These are phyloP conservation scores for Scaptomyza tumidula DNA, from an alignment of 2,888 invertebrate genomes.

Conservation along the genomic window DNA sequence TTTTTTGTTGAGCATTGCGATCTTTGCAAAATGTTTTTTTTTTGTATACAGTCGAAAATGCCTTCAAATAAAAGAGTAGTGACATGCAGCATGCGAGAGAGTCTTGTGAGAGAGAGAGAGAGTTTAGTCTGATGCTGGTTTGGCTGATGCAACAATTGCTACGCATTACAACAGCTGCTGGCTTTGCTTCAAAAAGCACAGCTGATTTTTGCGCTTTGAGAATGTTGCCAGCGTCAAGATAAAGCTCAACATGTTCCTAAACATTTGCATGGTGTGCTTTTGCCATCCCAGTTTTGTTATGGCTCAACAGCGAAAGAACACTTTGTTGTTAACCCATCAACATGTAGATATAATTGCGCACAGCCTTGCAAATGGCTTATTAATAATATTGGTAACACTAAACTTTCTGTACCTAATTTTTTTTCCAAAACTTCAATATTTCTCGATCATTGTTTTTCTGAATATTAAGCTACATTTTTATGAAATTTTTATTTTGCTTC, in stretches of 20 bases:
- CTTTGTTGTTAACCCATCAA: conserved; percentile 1
- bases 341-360: conserved; percentile 2
- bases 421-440: no score
- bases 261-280: background rate
- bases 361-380: background rate
- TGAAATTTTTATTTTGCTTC: background rate
- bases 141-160: conserved; percentile 74
- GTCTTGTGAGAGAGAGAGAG: conserved; percentile 4
- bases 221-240: conserved; percentile 38
- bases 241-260: conserved; percentile 49
- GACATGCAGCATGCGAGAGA: conserved; percentile 38
- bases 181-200: conserved; percentile 27
- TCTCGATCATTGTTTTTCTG: no score
- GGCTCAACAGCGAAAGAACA: background rate
- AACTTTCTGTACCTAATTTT: no score
- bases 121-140: conserved; percentile 22
- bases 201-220: conserved; percentile 35
- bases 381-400: no score
- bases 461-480: no score
- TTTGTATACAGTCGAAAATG: conserved; percentile 19
- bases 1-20: background rate
- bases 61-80: conserved; percentile 15
- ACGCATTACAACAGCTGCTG: conserved; percentile 65
- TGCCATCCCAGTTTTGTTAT: background rate
- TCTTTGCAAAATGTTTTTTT: background rate